A percentile compares a stretch with the other conserved stretches of the same genome.
Evolutionary conservation across 2,888 invertebrate genomes (phyloP).

Genomic region (Trissoscelio sp.): DNA sequence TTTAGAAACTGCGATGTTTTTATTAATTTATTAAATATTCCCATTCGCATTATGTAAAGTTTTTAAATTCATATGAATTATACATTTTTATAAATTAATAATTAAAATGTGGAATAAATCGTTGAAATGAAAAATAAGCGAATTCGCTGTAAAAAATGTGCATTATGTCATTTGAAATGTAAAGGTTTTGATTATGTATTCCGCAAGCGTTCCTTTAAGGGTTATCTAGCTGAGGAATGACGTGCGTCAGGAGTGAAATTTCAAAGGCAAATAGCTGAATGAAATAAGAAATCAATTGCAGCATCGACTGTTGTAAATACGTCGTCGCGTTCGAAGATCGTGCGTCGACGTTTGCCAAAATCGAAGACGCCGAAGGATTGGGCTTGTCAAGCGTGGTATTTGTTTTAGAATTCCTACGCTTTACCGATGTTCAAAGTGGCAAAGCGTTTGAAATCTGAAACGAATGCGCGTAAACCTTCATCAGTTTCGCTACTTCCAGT

Average conservation of each 20-base stretch:
- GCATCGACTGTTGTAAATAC: slow-evolving; percentile 41
- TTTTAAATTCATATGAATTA: too few species aligned
- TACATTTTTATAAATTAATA: too few species aligned
- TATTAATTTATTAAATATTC: too few species aligned
- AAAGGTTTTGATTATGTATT: not conserved
- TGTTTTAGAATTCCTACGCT: slow-evolving; percentile 98
- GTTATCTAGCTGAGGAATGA: slow-evolving; percentile 4
- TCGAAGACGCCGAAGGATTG: slow-evolving; percentile 47
- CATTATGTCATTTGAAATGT: too few species aligned
- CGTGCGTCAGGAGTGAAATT: slow-evolving; percentile 9
- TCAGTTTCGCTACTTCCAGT: slow-evolving; percentile 62
- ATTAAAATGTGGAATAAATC: too few species aligned
- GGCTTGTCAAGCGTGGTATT: slow-evolving; percentile 83
- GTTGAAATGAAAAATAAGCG: not conserved
- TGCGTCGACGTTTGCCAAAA: slow-evolving; percentile 40
- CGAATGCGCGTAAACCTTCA: slow-evolving; percentile 84
- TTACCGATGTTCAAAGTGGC: slow-evolving; percentile 91
- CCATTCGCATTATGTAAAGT: too few species aligned
- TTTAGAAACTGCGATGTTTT: too few species aligned
- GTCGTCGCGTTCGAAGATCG: slow-evolving; percentile 25
- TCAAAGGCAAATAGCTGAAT: not conserved
- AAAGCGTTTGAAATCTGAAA: slow-evolving; percentile 99
- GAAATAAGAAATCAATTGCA: slow-evolving; percentile 32
- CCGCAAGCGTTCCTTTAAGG: not conserved
- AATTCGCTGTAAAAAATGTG: too few species aligned